Evolutionary conservation across 2,888 invertebrate genomes (phyloP), one percentile per base, ranked within the genome.

Genomic region (Notodonta dromedarius): DNA sequence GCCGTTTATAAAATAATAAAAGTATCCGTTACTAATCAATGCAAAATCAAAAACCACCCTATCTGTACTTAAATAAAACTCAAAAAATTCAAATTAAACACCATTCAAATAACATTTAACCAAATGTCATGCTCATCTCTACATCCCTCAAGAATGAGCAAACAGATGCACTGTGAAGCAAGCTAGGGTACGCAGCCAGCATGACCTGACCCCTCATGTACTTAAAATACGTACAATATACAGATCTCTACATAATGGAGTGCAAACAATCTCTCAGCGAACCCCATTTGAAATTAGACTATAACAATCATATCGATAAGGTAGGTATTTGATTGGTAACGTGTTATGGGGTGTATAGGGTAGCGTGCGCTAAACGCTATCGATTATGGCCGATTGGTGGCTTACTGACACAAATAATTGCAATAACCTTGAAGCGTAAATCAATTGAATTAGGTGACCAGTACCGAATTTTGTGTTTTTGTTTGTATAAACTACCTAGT

Each of bases 61-160:
- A 24, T 32, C 52, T 7, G 11, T 24, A 52, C 35, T 52, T 13
- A 53, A 39, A 35, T 53, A 53, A 53, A 53, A 12, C 53, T 67
- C 14, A 50, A 67, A 75, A n/a, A 82, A 78, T 71, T 67, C 71
- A 71, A 80, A 87, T 89, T 83, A 83, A 85, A 87, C 82, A 82
- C 74, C 82, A 74, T 83, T 87, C 79, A 86, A 84, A 73, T 73
- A 79, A 66, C 80, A 78, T 83, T 89, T 86, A 86, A 85, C 86
- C 87, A 89, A 90, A 91, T 90, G 90, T 89, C 85, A 86, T 79
- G 83, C 70, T 71, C 72, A 64, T 83, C 79, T 76, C 65, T 60
- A 64, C 71, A 66, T 78, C 82, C 83, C 82, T 84, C 79, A 82
- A 83, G 83, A 83, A 78, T 81, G 70, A 65, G 62, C 75, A 83